Base-by-base conservation (phyloP, 1,140 invertebrate species). In the Penaeus indicus region DNA sequence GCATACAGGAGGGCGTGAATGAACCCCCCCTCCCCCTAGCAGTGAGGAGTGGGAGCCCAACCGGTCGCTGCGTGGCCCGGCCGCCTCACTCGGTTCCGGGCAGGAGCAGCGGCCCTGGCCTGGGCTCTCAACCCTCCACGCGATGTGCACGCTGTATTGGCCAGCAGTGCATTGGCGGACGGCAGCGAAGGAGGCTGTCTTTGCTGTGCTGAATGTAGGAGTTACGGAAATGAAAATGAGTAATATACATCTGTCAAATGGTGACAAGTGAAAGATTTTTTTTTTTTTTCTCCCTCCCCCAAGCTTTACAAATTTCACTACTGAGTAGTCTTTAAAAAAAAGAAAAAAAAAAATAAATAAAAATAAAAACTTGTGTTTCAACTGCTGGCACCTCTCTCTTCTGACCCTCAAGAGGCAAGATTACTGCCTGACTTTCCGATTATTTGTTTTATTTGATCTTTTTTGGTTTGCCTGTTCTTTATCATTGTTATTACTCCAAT, bases 221-320 rank as follows among this genome's bases (percentile, higher is more conserved):
- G 69, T 88, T 88, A 83, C 75, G 78, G 82, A 88, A 63, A 82
- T 78, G 78, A 42, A 63, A 80, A 79, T 64, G 69, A 77, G 84
- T 84, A 88, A 84, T 79, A 75, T 88, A 88, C 86, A 83, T 88
- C 86, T 75, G 38, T 88, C 81, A 54, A 88, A 88, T 88, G 87
- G 27, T 78, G 72, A 38, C 42, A 75, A 32, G 72, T 75, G 72
- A 38, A 75, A 27, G 72, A 38, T 75, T 75, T 18, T 75, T 75
- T 19, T 32, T 32, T 61, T 86, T 86, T 86, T 64, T 86, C 54
- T 16, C 16, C 54, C 54, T 16, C 54, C 54, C 78, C 77, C 69
- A 88, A 88, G 87, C 87, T 88, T 88, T 88, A 88, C 87, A 78
- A 87, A 60, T 87, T 80, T 87, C 78, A 87, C 78, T 87, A 80